phyloP scores from a whole-genome alignment of 2,797 vertebrate species.

The Gambusia yucatana region DNA sequence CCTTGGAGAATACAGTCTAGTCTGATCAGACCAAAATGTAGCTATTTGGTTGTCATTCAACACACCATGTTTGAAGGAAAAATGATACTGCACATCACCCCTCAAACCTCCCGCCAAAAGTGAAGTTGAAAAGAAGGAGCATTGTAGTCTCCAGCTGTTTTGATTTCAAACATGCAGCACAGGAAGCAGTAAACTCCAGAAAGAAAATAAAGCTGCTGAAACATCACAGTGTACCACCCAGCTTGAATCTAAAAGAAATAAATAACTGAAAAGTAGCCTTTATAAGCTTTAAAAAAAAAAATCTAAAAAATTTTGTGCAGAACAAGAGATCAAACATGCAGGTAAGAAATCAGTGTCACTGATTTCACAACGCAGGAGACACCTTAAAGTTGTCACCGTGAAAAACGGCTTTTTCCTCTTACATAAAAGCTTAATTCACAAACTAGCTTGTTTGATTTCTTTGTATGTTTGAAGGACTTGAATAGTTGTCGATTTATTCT shows the following conservation, averaged over 20 bases:
- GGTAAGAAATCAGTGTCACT: not conserved
- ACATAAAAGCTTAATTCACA: not conserved
- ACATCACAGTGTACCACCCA: not conserved
- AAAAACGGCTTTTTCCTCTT: not conserved
- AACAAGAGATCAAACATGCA: not conserved
- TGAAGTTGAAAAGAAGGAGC: not conserved
- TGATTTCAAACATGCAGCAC: not conserved
- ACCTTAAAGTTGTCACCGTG: not conserved
- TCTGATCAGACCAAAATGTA: not conserved
- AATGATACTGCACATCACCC: not conserved
- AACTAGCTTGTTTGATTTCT: not conserved
- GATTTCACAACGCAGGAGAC: not conserved
- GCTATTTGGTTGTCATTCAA: not conserved
- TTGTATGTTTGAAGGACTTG: not conserved
- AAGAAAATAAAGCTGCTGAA: not conserved
- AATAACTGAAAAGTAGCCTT: not conserved
- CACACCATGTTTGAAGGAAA: not conserved
- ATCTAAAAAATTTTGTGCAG: not conserved
- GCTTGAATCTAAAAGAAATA: not conserved
- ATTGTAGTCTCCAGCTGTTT: not conserved
- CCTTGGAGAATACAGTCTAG: not conserved
- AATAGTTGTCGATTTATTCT: not conserved
- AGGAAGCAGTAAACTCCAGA: not conserved
- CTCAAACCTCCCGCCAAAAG: not conserved
- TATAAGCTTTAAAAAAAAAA: too few relatives aligned